Conservation (phyloP, 2,113 vertebrate genomes). For the Hippolais icterina region DNA sequence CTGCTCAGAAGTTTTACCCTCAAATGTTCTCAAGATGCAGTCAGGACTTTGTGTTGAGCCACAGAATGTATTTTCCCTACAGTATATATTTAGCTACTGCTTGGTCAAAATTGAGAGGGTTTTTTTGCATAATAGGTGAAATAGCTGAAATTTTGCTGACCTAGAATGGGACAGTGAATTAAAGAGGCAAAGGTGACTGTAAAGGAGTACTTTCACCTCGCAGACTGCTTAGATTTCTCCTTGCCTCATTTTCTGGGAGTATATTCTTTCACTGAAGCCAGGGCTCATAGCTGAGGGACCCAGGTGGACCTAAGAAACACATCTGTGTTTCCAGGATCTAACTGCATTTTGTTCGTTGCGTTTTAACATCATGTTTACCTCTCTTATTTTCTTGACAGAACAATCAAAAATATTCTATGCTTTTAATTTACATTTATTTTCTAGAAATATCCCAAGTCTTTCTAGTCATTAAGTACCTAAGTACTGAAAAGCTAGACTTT, state of each 20-base stretch:
- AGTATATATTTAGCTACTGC: background rate
- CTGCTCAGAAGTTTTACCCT: background rate
- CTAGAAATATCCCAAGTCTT: background rate
- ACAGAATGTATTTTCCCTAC: background rate
- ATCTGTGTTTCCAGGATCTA: background rate
- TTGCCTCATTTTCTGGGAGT: background rate
- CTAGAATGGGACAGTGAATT: background rate
- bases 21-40: background rate
- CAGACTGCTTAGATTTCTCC: constrained; percentile 10
- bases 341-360: background rate
- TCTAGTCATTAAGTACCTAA: background rate
- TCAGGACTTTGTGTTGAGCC: background rate
- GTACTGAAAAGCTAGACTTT: background rate
- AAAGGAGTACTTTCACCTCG: background rate
- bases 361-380: background rate
- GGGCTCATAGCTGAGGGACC: background rate
- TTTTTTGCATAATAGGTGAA: background rate
- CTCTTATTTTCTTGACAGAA: background rate
- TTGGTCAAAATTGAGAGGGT: rapidly evolving
- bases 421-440: background rate
- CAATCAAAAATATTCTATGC: background rate
- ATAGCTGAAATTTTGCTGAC: background rate
- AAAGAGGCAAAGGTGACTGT: background rate
- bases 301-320: background rate
- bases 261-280: background rate